phyloP scores from a whole-genome alignment of 92 coral and sea anemone species.

The Chrysogorgia sp. region DNA sequence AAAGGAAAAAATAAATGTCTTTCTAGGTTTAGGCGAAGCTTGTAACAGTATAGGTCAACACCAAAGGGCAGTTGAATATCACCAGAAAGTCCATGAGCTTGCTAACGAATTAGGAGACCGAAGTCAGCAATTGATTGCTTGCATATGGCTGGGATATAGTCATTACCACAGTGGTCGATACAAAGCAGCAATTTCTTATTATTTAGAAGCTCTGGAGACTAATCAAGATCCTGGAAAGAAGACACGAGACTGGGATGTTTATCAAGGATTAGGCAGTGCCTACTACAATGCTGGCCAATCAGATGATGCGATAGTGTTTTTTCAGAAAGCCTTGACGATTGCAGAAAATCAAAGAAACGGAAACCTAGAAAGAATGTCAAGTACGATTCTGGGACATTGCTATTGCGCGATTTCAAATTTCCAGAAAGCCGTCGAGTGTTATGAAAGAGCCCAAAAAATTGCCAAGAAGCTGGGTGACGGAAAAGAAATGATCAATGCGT shows the following conservation, averaged over 20 bases:
- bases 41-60: constrained; percentile 1
- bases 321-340: constrained; percentile 40
- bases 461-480: neutral
- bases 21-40: constrained; percentile 19
- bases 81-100: constrained; percentile 36
- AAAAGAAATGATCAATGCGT: neutral
- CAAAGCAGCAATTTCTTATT: too few species aligned
- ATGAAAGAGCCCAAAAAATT: neutral
- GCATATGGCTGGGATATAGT: too few species aligned
- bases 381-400: too few species aligned
- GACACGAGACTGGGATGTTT: too few species aligned
- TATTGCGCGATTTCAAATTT: too few species aligned
- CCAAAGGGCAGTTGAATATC: constrained; percentile 21
- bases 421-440: neutral
- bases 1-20: constrained; percentile 19
- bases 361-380: neutral
- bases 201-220: too few species aligned
- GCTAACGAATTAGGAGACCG: constrained; percentile 34
- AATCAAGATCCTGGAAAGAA: too few species aligned
- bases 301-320: too few species aligned
- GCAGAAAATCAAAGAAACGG: constrained; percentile 29
- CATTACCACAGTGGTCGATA: too few species aligned
- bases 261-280: too few species aligned
- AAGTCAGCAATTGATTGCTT: too few species aligned
- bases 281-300: too few species aligned